A percentile compares a stretch with the other conserved stretches of the same genome.
Conservation (phyloP, 1,140 invertebrate genomes). For the Bombus balteatus region DNA sequence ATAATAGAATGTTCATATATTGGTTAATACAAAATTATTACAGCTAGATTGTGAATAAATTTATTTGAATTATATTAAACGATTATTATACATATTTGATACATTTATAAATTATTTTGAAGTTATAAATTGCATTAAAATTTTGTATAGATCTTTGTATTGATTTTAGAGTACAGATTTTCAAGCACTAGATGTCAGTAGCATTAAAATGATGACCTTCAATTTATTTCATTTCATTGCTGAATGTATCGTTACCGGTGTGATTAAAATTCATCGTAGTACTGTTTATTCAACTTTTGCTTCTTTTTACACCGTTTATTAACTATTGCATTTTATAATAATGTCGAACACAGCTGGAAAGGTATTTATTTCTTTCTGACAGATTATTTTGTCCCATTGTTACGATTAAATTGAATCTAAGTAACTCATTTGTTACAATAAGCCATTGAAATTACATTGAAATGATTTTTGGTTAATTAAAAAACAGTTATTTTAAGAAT, state of each 20-base stretch:
- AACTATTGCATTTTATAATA: neutral
- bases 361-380: slow-evolving; percentile 61
- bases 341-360: slow-evolving; percentile 71
- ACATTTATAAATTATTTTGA: neutral
- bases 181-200: slow-evolving; percentile 14
- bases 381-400: neutral
- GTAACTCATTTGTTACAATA: neutral
- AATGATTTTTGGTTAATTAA: neutral
- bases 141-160: neutral
- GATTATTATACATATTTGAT: neutral
- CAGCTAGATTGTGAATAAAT: neutral
- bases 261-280: neutral
- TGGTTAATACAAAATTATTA: neutral
- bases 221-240: neutral
- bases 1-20: neutral
- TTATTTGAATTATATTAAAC: neutral
- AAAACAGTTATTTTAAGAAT: neutral
- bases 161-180: neutral
- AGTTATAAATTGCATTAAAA: neutral
- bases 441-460: neutral
- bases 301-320: neutral
- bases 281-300: neutral
- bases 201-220: neutral
- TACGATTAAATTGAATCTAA: neutral
- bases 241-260: neutral